A percentile compares a stretch with the other conserved stretches of the same genome.
phyloP scores from a whole-genome alignment of 2,797 vertebrate species.

The Vultur gryphus region DNA sequence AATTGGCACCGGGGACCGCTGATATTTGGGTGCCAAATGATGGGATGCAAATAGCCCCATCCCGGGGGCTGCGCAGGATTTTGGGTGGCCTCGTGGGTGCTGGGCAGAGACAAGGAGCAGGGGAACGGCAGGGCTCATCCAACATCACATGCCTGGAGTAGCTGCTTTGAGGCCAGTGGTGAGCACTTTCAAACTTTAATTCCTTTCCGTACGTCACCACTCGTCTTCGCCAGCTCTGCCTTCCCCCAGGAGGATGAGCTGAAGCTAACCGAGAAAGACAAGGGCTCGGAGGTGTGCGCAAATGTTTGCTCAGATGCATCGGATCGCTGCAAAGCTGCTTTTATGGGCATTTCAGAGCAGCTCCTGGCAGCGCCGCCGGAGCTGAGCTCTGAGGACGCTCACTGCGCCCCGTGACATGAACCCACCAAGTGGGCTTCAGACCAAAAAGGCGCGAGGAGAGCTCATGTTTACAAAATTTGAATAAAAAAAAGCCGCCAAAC shows the following conservation, averaged over 20 bases:
- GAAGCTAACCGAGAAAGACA: conserved; percentile 55
- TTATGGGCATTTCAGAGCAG: conserved; percentile 40
- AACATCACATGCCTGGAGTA: neutral
- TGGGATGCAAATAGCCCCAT: neutral
- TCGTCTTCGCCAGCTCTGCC: neutral
- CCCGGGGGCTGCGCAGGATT: neutral
- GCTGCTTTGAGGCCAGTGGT: neutral
- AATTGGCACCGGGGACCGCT: accelerated
- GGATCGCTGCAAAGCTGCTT: neutral
- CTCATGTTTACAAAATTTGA: neutral
- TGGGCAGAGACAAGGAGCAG: neutral
- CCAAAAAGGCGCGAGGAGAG: conserved; percentile 8
- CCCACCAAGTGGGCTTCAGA: neutral
- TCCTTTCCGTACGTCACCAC: neutral
- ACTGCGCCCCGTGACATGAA: neutral
- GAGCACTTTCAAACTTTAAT: conserved; percentile 38
- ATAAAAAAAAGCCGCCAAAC: neutral
- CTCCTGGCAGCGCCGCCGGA: neutral
- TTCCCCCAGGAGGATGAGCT: conserved; percentile 28
- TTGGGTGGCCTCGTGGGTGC: neutral
- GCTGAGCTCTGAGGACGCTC: accelerated
- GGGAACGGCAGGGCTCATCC: neutral
- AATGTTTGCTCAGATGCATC: neutral
- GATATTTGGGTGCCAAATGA: neutral
- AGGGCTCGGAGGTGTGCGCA: conserved; percentile 11